Evolutionary conservation across 2,888 invertebrate species (phyloP), one percentile per base, ranked within the genome.

Genomic region (Unio delphinus): DNA sequence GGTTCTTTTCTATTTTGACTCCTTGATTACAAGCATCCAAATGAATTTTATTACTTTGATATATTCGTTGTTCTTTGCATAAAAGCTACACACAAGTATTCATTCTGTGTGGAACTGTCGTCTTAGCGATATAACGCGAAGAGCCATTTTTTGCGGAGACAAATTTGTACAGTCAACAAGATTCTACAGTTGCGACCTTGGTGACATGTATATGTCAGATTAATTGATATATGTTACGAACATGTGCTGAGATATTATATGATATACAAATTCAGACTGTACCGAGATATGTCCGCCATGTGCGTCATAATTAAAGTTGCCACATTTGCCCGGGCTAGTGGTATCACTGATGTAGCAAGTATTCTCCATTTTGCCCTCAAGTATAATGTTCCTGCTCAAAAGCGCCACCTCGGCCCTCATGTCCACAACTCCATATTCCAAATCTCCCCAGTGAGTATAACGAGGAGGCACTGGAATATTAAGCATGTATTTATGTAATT

Each of bases 221-320:
- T 34, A 34, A 34, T 34, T 4, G 34, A 1, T 6, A 5, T 34
- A 6, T 34, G 6, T 34, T 34, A 7, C 7, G 3, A 34, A 34
- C 5, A 34, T 7, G 6, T 34, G 34, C 34, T 4, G 34, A 34
- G 6, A 34, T 34, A 5, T 6, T 34, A 4, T 34, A 34, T 28
- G 0, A 34, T 34, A 34, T 34, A 34, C 4, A 4, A 45, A 26
- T 62, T 56, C 2, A 34, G 20, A 2, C 17, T 57, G 59, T 62
- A 85, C 85, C 78, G 76, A 83, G 4, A 79, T 74, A 55, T 83
- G 83, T 28, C 82, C 86, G 11, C 86, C 86, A 67, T 83, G 83
- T 15, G 79, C 82, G 70, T 84, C 84, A 30, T 70, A 56, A 11
- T 66, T 60, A 55, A 74, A 78, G 28, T 66, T 61, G 1, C 72